Evolutionary conservation across 2,113 vertebrate genomes (phyloP).

Genomic region (Amia ocellicauda): DNA sequence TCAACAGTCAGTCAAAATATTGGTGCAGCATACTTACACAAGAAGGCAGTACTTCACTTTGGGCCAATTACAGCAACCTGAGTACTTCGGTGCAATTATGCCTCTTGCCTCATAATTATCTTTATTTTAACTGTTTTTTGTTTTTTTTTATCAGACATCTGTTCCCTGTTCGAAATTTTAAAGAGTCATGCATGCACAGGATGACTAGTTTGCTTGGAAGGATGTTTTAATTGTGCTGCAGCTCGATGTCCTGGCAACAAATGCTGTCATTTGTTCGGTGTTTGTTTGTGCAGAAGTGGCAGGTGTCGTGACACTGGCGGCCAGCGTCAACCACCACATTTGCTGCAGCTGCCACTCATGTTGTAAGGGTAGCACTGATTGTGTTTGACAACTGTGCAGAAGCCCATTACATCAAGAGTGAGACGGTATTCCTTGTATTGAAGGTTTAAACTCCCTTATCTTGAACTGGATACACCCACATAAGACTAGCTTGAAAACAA

Average conservation of each 20-base stretch:
- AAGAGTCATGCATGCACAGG: constrained; percentile 51
- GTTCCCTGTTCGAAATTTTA: constrained; percentile 70
- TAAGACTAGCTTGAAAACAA: no score
- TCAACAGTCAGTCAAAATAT: background rate
- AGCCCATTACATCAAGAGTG: constrained; percentile 14
- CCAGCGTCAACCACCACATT: constrained; percentile 40
- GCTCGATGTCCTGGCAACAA: constrained; percentile 56
- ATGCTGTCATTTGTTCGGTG: constrained; percentile 56
- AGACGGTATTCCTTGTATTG: background rate
- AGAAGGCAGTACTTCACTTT: constrained; percentile 36
- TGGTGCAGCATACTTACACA: background rate
- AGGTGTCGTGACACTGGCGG: constrained; percentile 50
- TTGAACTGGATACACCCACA: no score
- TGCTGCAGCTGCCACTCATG: no score
- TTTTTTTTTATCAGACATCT: constrained; percentile 79
- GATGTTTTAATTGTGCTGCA: constrained; percentile 44
- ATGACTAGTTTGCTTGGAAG: constrained; percentile 50
- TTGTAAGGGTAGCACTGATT: constrained; percentile 37
- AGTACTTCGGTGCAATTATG: constrained; percentile 76
- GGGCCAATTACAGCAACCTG: constrained; percentile 74
- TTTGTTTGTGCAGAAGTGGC: constrained; percentile 57
- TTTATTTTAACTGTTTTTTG: constrained; percentile 74
- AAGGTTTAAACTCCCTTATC: background rate
- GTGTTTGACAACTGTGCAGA: constrained; percentile 31
- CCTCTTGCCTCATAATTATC: constrained; percentile 74